Evolutionary conservation across 2,888 invertebrate species (phyloP).

Genomic region (Orchesellides sinensis): DNA sequence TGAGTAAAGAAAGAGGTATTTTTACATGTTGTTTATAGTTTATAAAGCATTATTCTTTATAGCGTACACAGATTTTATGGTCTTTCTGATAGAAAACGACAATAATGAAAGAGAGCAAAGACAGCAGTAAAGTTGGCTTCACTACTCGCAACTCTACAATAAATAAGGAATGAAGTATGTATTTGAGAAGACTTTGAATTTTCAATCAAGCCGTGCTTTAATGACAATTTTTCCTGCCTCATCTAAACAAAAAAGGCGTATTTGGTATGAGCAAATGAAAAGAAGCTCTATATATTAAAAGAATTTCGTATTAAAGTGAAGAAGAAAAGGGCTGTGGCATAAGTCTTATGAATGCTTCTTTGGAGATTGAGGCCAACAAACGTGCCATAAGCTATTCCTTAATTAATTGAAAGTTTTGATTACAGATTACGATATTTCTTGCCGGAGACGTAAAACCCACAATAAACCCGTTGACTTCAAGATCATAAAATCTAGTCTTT

Average conservation of each 20-base stretch:
- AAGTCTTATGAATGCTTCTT: neutral
- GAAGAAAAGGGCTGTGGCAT: neutral
- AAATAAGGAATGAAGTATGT: neutral
- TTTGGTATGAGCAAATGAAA: conserved; percentile 2
- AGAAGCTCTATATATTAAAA: conserved; percentile 15
- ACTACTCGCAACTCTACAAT: neutral
- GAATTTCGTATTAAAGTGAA: conserved; percentile 1
- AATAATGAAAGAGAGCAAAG: conserved; percentile 25
- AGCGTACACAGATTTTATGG: conserved; percentile 57
- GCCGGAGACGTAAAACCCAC: conserved; percentile 50
- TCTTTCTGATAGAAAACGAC: conserved; percentile 48
- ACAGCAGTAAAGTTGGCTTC: conserved; percentile 19
- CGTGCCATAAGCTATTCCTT: conserved; percentile 15
- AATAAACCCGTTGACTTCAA: conserved; percentile 47
- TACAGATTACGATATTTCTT: conserved; percentile 50
- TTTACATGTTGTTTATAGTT: conserved; percentile 62
- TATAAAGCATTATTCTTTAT: conserved; percentile 53
- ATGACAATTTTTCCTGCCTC: conserved; percentile 56
- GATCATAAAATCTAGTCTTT: conserved; percentile 36
- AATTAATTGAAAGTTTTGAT: conserved; percentile 66
- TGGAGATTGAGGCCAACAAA: neutral
- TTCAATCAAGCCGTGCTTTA: conserved; percentile 63
- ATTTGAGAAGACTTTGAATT: conserved; percentile 58
- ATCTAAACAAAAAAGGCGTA: conserved; percentile 22
- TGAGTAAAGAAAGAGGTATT: conserved; percentile 31